A percentile compares a stretch with the other conserved stretches of the same genome.
These are phyloP conservation scores for Epirrhoe tristata DNA, from an alignment of 2,888 invertebrate genomes.

Conservation along the genomic window DNA sequence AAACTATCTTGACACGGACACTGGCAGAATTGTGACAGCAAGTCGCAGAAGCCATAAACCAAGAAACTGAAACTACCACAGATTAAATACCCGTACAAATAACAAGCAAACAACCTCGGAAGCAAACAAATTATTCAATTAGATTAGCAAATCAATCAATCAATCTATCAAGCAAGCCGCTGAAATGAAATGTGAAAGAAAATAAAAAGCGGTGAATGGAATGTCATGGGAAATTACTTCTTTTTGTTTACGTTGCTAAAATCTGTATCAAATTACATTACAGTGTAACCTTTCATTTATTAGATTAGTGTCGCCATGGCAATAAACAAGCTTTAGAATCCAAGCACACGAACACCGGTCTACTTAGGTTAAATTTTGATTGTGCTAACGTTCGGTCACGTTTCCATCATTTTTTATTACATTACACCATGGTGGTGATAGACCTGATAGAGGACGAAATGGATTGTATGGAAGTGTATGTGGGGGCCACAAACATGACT, in stretches of 20 bases:
- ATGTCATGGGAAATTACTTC: slow-evolving; percentile 4
- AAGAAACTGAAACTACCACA: too few relatives aligned
- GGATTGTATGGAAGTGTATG: slow-evolving; percentile 68
- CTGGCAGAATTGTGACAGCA: too few relatives aligned
- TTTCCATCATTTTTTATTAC: slow-evolving; percentile 15
- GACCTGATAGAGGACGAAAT: slow-evolving; percentile 60
- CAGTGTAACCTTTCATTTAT: not conserved
- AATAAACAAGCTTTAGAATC: not conserved
- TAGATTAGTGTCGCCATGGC: slow-evolving; percentile 16
- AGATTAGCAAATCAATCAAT: too few relatives aligned
- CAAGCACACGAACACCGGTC: not conserved
- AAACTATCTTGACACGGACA: too few relatives aligned
- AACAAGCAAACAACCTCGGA: too few relatives aligned
- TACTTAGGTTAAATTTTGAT: slow-evolving; percentile 13
- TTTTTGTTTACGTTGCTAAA: slow-evolving; percentile 2
- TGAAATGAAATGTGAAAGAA: too few relatives aligned
- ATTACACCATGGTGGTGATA: slow-evolving; percentile 37
- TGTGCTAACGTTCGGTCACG: slow-evolving; percentile 13
- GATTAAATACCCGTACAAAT: too few relatives aligned
- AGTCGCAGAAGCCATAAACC: too few relatives aligned
- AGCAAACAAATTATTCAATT: too few relatives aligned
- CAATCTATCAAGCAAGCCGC: not conserved
- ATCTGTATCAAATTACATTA: slow-evolving; percentile 6
- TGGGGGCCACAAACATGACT: slow-evolving; percentile 74
- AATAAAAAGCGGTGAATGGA: not conserved